Evolutionary conservation across 2,888 invertebrate genomes (phyloP), one percentile per base, ranked within the genome.

Genomic region (Drosophila borborema): DNA sequence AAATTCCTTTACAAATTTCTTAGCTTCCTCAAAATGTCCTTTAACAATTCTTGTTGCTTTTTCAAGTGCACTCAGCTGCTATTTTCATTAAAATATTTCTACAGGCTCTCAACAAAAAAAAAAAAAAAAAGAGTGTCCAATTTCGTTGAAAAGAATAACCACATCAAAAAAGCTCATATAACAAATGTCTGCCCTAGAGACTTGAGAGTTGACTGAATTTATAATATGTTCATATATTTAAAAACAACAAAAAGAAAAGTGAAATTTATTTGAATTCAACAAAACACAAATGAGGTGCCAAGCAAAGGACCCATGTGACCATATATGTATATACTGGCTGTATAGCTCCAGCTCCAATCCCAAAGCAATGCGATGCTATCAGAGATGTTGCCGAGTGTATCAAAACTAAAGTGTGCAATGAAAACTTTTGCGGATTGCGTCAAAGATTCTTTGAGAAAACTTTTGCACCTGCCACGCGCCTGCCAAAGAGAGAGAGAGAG

Each of bases 381-480:
- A 14, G 18, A 34, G 14, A 12, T 51, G 34, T 51, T 58, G 45
- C 58, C 10, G 46, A 48, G 46, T 48, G 59, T 38, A 48, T 64
- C 38, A 36, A 16, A 61, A 61, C 49, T 62, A 31, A 41, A 38
- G 40, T 56, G 72, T 75, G 80, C 65, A 61, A 64, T 72, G 64
- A 40, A 74, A 77, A 76, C 51, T 73, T 79, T 80, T 63, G 58
- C 51, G 60, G 43, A 40, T 20, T 61, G 59, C 69, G 68, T 61
- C 72, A 72, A 62, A 59, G 58, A 75, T 69, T 69, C 74, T 73
- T 75, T 75, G 58, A 55, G 46, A 51, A 74, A 77, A 77, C 31
- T 77, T 77, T 77, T 45, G 31, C 64, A 76, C 64, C 76, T 54
- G 53, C 28, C 31, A 8, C 49, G 31, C n/a, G 48, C 38, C 14